These are phyloP conservation scores for Planococcus citri DNA, from an alignment of 1,140 invertebrate species.

Conservation along the genomic window DNA sequence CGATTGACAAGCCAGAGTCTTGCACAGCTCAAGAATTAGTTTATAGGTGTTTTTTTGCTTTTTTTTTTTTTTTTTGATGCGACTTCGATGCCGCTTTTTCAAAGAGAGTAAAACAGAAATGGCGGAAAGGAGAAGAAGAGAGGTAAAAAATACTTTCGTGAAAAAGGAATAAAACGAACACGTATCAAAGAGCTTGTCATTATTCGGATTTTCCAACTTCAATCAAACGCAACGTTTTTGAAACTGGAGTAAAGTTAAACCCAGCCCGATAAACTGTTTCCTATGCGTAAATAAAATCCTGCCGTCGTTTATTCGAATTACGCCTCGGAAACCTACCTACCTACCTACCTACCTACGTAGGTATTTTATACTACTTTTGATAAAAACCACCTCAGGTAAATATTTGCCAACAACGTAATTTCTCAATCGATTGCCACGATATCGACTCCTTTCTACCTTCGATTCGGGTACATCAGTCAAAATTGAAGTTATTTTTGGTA, in stretches of 20 bases:
- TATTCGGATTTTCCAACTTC: background rate
- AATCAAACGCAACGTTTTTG: background rate
- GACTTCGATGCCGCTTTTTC: background rate
- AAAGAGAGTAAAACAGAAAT: too few species aligned
- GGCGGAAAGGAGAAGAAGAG: too few species aligned
- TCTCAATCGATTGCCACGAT: background rate
- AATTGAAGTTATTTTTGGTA: too few species aligned
- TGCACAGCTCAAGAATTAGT: background rate
- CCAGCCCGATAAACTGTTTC: background rate
- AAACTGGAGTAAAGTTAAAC: background rate
- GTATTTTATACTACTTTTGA: too few species aligned
- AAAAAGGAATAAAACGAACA: background rate
- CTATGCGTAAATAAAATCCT: background rate
- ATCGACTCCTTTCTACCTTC: too few species aligned
- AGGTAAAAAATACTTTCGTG: background rate
- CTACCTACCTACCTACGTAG: background rate
- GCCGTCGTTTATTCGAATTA: background rate
- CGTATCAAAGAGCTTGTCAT: background rate
- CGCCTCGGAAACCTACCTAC: background rate
- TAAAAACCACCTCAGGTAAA: background rate
- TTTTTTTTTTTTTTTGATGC: background rate
- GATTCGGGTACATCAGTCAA: too few species aligned
- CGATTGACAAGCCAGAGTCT: background rate
- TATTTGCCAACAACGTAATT: background rate
- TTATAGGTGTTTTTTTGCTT: background rate